These are phyloP conservation scores for Crocidura indochinensis DNA, from an alignment of 2,797 vertebrate genomes.

Conservation along the genomic window DNA sequence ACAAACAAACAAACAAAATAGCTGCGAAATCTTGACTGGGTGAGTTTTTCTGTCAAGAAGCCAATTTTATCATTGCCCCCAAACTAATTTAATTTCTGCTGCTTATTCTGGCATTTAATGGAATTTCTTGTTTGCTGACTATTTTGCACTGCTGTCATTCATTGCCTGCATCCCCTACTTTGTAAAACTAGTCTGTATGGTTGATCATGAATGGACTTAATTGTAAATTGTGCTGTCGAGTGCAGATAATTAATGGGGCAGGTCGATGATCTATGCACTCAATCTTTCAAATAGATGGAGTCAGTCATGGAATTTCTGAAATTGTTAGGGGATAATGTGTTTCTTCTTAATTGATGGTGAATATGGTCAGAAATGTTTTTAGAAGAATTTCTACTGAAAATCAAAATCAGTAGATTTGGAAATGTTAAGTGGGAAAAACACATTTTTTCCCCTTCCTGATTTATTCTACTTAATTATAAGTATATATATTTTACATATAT, in stretches of 20 bases:
- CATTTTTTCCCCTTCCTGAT: too few relatives aligned
- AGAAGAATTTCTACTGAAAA: slow-evolving; percentile 62
- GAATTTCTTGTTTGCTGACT: slow-evolving; percentile 57
- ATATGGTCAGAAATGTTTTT: slow-evolving; percentile 60
- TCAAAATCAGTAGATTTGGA: slow-evolving; percentile 72
- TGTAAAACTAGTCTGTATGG: slow-evolving; percentile 61
- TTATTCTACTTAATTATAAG: too few relatives aligned
- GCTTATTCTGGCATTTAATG: slow-evolving; percentile 72
- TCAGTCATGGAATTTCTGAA: slow-evolving; percentile 64
- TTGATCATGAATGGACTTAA: slow-evolving; percentile 75
- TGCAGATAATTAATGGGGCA: slow-evolving; percentile 72
- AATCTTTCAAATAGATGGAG: slow-evolving; percentile 67
- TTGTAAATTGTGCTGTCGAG: slow-evolving; percentile 80
- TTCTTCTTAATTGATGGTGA: slow-evolving; percentile 68
- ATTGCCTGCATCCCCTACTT: slow-evolving; percentile 60
- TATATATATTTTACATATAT: too few relatives aligned
- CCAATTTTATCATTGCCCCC: slow-evolving; percentile 63
- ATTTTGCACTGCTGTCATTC: slow-evolving; percentile 65
- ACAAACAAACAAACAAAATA: too few relatives aligned
- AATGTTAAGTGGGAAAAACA: slow-evolving; percentile 18
- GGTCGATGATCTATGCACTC: slow-evolving; percentile 64
- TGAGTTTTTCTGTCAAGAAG: slow-evolving; percentile 63
- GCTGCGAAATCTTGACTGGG: not conserved
- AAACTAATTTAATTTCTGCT: slow-evolving; percentile 57
- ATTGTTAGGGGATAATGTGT: slow-evolving; percentile 29